phyloP scores from a whole-genome alignment of 2,888 invertebrate species.

The Elysia crispata region DNA sequence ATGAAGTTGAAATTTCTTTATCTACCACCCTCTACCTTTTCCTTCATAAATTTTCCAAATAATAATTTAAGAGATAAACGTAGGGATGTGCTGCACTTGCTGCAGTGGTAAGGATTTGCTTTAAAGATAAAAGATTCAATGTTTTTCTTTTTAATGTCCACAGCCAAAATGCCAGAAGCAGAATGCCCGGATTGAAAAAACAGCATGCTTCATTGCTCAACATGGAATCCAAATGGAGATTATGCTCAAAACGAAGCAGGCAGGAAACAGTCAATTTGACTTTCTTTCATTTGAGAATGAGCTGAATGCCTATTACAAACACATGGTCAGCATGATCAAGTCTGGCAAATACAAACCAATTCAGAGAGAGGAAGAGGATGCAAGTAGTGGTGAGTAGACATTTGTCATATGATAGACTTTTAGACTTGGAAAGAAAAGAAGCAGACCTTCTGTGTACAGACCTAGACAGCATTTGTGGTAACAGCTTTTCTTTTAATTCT shows the following conservation, averaged over 20 bases:
- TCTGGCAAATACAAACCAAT: slow-evolving; percentile 72
- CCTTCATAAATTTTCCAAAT: no score
- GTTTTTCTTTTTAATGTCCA: slow-evolving; percentile 49
- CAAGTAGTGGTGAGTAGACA: not conserved
- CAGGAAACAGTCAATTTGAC: slow-evolving; percentile 93
- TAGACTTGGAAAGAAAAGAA: no score
- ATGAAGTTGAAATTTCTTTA: no score
- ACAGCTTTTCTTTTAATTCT: no score
- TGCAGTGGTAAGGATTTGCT: no score
- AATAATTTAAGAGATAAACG: no score
- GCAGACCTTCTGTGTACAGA: no score
- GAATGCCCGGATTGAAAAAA: slow-evolving; percentile 96
- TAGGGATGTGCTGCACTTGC: no score
- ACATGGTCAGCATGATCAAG: slow-evolving; percentile 78
- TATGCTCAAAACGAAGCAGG: slow-evolving; percentile 96
- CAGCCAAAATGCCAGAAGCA: slow-evolving; percentile 92
- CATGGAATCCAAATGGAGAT: slow-evolving; percentile 99
- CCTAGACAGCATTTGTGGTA: no score
- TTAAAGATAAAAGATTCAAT: not conserved
- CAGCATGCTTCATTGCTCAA: slow-evolving; percentile 80
- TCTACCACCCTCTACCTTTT: no score
- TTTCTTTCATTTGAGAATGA: slow-evolving; percentile 92
- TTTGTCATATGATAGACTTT: no score
- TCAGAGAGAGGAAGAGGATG: slow-evolving; percentile 51
- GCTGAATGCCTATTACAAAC: slow-evolving; percentile 93